These are phyloP conservation scores for Myodes glareolus DNA, from an alignment of 2,113 vertebrate genomes.

Conservation along the genomic window DNA sequence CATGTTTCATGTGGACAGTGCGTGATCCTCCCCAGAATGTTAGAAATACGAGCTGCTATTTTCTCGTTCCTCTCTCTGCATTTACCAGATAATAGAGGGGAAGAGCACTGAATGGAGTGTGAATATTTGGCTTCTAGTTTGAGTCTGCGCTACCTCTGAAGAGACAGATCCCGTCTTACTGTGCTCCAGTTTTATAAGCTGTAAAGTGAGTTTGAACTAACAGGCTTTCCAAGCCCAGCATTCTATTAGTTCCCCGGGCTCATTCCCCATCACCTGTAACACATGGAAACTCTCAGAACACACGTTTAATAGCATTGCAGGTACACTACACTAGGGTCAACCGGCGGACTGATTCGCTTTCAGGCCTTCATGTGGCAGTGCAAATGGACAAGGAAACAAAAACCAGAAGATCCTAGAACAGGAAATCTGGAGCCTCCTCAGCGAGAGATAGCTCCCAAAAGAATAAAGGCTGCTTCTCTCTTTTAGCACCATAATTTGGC, in stretches of 20 bases:
- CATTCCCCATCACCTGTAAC: not conserved
- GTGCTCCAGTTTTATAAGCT: constrained; percentile 12
- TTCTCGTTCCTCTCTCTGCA: not conserved
- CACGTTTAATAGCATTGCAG: not conserved
- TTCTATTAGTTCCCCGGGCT: not conserved
- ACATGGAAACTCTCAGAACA: not conserved
- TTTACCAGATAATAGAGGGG: not conserved
- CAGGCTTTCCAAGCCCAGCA: not conserved
- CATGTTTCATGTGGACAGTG: not conserved
- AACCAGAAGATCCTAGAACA: not conserved
- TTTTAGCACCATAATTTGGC: not conserved
- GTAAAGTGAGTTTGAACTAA: not conserved
- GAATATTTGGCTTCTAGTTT: not conserved
- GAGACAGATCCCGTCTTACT: not conserved
- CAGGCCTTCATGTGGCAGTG: not conserved
- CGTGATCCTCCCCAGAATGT: not conserved
- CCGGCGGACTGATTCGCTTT: not conserved
- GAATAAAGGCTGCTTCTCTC: not conserved
- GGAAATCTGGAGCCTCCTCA: not conserved
- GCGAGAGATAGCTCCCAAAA: not conserved
- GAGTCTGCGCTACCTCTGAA: not conserved
- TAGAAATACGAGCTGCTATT: not conserved
- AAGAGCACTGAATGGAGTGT: not conserved
- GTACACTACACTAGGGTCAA: not conserved
- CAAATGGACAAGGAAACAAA: not conserved